Evolutionary conservation across 2,797 vertebrate species (phyloP), one percentile per base, ranked within the genome.

Genomic region (Acrossocheilus wenchowensis): DNA sequence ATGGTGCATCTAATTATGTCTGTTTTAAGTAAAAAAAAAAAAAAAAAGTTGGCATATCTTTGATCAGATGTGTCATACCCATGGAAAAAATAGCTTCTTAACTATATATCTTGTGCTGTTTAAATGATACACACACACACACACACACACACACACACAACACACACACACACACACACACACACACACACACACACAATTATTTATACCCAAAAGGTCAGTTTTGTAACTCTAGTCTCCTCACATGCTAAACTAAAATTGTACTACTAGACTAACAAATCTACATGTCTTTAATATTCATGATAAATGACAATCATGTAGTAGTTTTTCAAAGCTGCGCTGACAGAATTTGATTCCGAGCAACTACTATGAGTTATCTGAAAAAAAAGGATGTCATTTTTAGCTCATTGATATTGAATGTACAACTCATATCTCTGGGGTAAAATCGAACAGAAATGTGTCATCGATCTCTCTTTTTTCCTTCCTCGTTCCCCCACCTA

Each of bases 401-500:
- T 78, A n/a, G 19, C 72, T 86, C 78, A 52, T 81, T 74, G 79
- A 50, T 81, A 86, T 81, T 39, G 41, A 52, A 73, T 6, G 69
- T 52, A 66, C 34, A 82, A 66, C 39, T 82, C 69, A 81, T 84
- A 75, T 73, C 89, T 89, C 77, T 45, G 12, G 78, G 68, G 54
- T 69, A 75, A 81, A 86, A 88, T 82, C 50, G 23, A 79, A 87
- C 75, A 50, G 78, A 89, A 85, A 88, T 80, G 45, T 83, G 50
- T 75, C 86, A 30, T 83, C 77, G 77, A 48, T 80, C 79, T 78
- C 52, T 75, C 36, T 79, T 60, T 69, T 77, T 79, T 78, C n/a
- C 69, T 34, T 54, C 66, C 72, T 60, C 62, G 30, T 77, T 77
- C 81, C 88, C 80, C 81, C 86, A 75, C 83, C 83, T 80, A 84